These are phyloP conservation scores for Gymnoscopelus braueri DNA, from an alignment of 2,797 vertebrate species.

Conservation along the genomic window DNA sequence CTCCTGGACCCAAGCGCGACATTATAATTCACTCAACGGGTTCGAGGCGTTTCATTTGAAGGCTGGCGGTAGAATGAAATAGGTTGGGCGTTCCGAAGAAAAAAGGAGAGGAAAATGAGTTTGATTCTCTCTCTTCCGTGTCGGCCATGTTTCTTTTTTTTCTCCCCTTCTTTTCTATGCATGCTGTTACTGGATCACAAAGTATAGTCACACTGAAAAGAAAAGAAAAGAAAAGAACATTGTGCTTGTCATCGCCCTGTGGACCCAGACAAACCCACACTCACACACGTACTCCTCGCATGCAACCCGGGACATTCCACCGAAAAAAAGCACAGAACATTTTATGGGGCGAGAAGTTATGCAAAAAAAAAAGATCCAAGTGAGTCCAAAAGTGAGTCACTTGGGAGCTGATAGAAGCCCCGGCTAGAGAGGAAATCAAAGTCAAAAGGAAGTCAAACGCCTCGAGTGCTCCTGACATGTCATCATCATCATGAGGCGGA, in stretches of 20 bases:
- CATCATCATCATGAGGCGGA: background rate
- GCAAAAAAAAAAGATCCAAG: conserved; percentile 46
- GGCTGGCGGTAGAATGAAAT: too few species aligned
- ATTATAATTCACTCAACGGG: too few species aligned
- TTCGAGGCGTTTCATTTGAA: too few species aligned
- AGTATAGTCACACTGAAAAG: conserved; percentile 29
- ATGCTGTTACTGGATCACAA: too few species aligned
- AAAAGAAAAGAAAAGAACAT: background rate
- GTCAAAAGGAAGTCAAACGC: background rate
- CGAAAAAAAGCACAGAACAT: conserved; percentile 47
- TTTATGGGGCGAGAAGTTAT: conserved; percentile 48
- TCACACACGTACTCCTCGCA: conserved; percentile 41
- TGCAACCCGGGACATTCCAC: conserved; percentile 54
- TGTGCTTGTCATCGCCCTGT: conserved; percentile 8
- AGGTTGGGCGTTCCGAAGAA: too few species aligned
- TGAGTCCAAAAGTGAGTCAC: background rate
- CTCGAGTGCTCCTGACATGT: background rate
- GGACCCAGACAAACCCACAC: conserved; percentile 27
- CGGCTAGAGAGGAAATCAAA: background rate
- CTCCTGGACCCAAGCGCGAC: too few species aligned
- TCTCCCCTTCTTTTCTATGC: too few species aligned
- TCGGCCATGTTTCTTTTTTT: too few species aligned
- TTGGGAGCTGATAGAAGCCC: background rate
- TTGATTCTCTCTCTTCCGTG: too few species aligned
- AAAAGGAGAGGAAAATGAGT: too few species aligned